These are phyloP conservation scores for Bombus difficillimus DNA, from an alignment of 1,140 invertebrate genomes.

Conservation along the genomic window DNA sequence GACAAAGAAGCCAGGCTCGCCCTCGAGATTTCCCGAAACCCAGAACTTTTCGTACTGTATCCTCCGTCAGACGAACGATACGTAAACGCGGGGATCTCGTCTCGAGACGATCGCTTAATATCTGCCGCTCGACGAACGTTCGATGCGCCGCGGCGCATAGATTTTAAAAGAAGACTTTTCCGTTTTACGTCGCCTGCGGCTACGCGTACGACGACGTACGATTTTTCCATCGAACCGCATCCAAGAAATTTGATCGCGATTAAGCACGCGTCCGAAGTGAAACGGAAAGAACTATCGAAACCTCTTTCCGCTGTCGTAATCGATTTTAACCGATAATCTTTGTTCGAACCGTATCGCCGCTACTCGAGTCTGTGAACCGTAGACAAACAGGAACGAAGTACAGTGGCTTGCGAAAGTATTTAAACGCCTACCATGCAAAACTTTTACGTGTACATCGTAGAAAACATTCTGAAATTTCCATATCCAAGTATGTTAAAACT, in stretches of 20 bases:
- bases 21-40: background rate
- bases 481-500: too few species aligned
- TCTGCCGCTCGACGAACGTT: background rate
- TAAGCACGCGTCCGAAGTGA: background rate
- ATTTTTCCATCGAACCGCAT: background rate
- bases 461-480: too few species aligned
- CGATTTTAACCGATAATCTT: conserved; percentile 32
- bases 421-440: too few species aligned
- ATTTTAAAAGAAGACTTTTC: background rate
- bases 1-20: background rate
- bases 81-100: background rate
- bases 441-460: too few species aligned
- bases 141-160: background rate
- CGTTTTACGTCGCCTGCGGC: background rate
- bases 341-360: background rate
- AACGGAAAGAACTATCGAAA: background rate
- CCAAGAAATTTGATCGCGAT: background rate
- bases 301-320: background rate
- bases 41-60: background rate
- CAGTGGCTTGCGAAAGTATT: too few species aligned
- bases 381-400: background rate
- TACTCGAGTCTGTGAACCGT: conserved; percentile 10
- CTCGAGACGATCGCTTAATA: background rate
- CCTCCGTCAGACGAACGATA: background rate
- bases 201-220: background rate